Conservation (phyloP, 2,888 invertebrate species). For the Cordilura impudica region DNA sequence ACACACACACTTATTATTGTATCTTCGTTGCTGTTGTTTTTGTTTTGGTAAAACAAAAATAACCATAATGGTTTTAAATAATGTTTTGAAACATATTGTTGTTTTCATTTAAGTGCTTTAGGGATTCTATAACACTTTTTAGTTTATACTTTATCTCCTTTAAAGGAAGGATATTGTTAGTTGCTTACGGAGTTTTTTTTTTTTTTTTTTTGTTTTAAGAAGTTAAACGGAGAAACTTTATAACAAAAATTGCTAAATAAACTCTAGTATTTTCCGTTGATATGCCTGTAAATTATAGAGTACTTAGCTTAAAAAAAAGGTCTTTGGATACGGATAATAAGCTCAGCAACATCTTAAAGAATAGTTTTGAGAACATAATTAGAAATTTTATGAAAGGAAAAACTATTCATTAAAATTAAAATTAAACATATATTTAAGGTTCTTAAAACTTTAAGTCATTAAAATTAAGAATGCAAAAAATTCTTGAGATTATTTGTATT, state of each 20-base stretch:
- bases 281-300: background rate
- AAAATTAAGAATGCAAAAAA: no score
- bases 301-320: background rate
- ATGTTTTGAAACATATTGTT: constrained; percentile 8
- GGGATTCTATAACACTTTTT: constrained; percentile 18
- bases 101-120: constrained; percentile 9
- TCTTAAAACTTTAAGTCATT: no score
- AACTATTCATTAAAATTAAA: no score
- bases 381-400: no score
- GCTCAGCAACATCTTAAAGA: background rate
- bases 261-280: background rate
- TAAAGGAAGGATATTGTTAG: constrained; percentile 42
- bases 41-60: background rate
- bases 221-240: background rate
- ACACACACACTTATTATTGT: background rate
- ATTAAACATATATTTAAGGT: no score
- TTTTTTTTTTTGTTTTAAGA: constrained; percentile 2
- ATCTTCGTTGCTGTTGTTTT: no score
- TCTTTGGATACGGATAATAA: background rate
- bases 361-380: no score
- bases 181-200: constrained; percentile 17
- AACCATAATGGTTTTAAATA: constrained; percentile 33
- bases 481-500: no score
- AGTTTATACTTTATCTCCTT: background rate
- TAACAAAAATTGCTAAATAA: background rate